Evolutionary conservation across 2,113 vertebrate genomes (phyloP), one percentile per base, ranked within the genome.

Genomic region (Emydura subglobosa): DNA sequence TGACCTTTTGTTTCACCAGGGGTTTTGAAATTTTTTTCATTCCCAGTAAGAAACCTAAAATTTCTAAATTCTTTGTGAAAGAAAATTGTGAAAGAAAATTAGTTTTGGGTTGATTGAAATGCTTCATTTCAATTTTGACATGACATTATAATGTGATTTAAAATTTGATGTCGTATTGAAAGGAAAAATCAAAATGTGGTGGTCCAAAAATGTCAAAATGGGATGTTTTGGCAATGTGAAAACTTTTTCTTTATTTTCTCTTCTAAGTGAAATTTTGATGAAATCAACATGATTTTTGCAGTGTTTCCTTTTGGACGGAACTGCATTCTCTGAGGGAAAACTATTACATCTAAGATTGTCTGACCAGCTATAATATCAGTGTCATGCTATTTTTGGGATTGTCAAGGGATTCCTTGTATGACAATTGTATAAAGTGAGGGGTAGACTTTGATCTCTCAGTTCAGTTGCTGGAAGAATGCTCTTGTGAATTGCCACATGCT

Each of bases 401-500:
- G 19, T 16, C 1, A 5, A 16, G 21, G n/a, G 25, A 12, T 61
- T 85, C 34, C 72, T 79, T 21, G 29, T 50, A 25, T 39, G 72
- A 65, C 85, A 17, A 61, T 29, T 4, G 29, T 31, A 34, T 34
- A 61, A 27, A 14, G 3, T 61, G 29, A 61, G 27, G 57, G 27
- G 17, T 87, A 39, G 47, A 34, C 72, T 89, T 85, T 89, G 50
- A 39, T 39, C 25, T n/a, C 0, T 13, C 72, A 53, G 16, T 53
- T 47, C 25, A 55, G 54, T 76, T 59, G 83, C 76, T 85, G 50
- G 72, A 91, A 85, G 27, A 87, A 78, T 4, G 34, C 39, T 39
- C 27, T n/a, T 44, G 5, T 49, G 51, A 2, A 17, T 61, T 2
- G 39, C 54, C 25, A 53, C 2, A 0, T 3, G 11, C 29, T 10